Base-by-base conservation (phyloP, 2,888 invertebrate species). In the Venusia cambrica region DNA sequence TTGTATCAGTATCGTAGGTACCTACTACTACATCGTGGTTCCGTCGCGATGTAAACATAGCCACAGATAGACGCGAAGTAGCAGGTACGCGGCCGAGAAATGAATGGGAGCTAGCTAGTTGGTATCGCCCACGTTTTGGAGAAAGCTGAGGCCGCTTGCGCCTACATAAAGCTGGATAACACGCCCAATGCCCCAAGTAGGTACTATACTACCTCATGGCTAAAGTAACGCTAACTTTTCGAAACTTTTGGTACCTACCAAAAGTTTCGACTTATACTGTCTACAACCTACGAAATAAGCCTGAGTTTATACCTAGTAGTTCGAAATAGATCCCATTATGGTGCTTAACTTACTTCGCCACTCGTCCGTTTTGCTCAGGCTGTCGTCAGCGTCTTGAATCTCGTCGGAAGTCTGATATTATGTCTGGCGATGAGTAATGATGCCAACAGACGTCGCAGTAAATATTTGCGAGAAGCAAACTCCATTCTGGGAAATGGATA, bases 91-190 rank as follows among this genome's bases (percentile, higher is more conserved):
- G 54, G 49, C 54, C 62, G 53, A 62, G 56, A 60, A 62, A 69
- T 72, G 71, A 73, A 73, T 76, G 75, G 58, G 68, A 72, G 54
- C 73, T 56, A 56, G n/a, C n/a, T n/a, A n/a, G n/a, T n/a, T n/a
- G n/a, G 49, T 55, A 56, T 65, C 79, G 76, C 80, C 81, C 80
- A 81, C 80, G 73, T 68, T 66, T 68, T 59, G 68, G 79, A 70
- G 79, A 80, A 80, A 80, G 79, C 76, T 57, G 59, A 46, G 45
- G 29, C 36, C 25, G 37, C 45, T 45, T 40, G 48, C 60, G 57
- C 52, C 63, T 59, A 61, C 56, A 48, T 53, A 45, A 27, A 45
- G 33, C 31, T 28, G 33, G 39, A 27, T 35, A 37, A 28, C 19
- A 24, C 35, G 37, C 26, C 36, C 31, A 32, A 21, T 32, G 9